A percentile compares a stretch with the other conserved stretches of the same genome.
phyloP scores from a whole-genome alignment of 1,140 invertebrate genomes.

The Teleogryllus occipitalis region DNA sequence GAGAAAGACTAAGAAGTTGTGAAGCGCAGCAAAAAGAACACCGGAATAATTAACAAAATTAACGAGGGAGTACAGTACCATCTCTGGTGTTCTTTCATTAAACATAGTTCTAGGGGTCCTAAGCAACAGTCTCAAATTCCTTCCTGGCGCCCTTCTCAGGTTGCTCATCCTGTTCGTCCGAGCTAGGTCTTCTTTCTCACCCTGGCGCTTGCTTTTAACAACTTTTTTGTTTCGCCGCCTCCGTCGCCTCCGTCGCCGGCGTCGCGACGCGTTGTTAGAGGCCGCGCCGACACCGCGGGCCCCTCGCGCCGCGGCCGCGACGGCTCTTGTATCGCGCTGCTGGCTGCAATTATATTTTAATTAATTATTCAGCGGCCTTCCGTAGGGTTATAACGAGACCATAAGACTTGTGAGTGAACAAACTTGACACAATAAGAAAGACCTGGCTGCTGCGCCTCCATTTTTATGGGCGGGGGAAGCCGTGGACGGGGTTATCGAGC shows the following conservation, averaged over 20 bases:
- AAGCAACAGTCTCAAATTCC: background rate
- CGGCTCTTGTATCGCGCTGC: background rate
- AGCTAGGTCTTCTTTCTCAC: slow-evolving; percentile 1
- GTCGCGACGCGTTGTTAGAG: no score
- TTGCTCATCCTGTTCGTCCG: background rate
- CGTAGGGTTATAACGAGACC: background rate
- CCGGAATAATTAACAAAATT: background rate
- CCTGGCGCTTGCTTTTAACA: background rate
- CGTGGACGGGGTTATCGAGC: background rate
- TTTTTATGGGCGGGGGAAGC: background rate
- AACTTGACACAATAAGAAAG: background rate
- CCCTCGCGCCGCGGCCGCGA: no score
- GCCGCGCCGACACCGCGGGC: no score
- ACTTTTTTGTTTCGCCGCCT: background rate
- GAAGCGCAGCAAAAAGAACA: background rate
- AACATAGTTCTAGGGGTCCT: background rate
- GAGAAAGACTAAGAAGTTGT: slow-evolving; percentile 1
- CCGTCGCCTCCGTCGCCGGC: background rate
- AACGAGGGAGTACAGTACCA: background rate
- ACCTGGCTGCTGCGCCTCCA: background rate
- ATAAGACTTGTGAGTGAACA: background rate
- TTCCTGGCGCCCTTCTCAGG: background rate
- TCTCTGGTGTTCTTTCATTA: background rate
- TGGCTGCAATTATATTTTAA: background rate
- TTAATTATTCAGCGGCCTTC: background rate